Percentiles rank a stretch among this genome's conserved stretches.
phyloP scores from a whole-genome alignment of 1,140 invertebrate species.

The Agrypnia vestita region DNA sequence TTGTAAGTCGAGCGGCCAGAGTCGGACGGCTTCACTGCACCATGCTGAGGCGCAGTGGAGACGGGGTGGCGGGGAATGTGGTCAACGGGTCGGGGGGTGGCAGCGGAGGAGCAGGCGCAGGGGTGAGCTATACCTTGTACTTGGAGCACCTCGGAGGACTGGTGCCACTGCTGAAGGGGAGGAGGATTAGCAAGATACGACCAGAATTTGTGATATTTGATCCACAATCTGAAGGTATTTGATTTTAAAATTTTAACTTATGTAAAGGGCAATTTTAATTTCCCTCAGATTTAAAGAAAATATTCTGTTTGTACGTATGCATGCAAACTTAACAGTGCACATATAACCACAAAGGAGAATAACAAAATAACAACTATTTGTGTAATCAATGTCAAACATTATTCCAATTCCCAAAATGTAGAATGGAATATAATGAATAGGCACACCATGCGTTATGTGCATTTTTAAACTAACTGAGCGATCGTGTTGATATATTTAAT shows the following conservation, averaged over 20 bases:
- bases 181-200: slow-evolving; percentile 95
- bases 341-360: no score
- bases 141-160: slow-evolving; percentile 96
- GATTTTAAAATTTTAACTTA: not conserved
- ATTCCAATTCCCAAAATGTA: no score
- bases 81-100: slow-evolving; percentile 77
- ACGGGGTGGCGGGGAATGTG: slow-evolving; percentile 68
- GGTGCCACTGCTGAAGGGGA: slow-evolving; percentile 95
- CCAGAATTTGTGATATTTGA: slow-evolving; percentile 99
- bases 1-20: slow-evolving; percentile 90
- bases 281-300: no score
- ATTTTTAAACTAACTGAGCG: no score
- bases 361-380: no score
- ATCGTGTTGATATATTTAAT: no score
- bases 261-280: no score
- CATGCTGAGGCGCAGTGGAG: slow-evolving; percentile 94
- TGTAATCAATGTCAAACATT: no score
- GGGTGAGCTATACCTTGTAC: slow-evolving; percentile 95
- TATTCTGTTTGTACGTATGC: no score
- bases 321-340: no score
- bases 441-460: no score
- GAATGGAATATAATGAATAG: no score
- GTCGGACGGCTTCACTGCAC: slow-evolving; percentile 94
- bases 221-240: slow-evolving; percentile 86
- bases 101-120: slow-evolving; percentile 73